A percentile compares a stretch with the other conserved stretches of the same genome.
phyloP scores from a whole-genome alignment of 2,113 vertebrate genomes.

The Cryptomyrus ogoouensis region DNA sequence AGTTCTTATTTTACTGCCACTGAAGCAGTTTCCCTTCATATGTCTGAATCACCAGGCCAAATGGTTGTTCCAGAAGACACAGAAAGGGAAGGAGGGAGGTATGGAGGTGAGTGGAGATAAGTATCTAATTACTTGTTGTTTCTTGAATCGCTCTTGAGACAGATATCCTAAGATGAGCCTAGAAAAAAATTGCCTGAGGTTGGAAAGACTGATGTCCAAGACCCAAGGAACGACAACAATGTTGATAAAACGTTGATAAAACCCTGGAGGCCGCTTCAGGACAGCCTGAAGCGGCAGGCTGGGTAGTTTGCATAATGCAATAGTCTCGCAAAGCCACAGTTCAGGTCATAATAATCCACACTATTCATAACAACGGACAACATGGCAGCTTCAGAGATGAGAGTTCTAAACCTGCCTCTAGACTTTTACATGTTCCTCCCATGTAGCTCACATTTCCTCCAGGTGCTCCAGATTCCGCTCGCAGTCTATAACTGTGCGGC shows the following conservation, averaged over 20 bases:
- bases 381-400: background rate
- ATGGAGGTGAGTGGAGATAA: background rate
- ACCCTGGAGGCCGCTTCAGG: no score
- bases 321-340: background rate
- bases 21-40: background rate
- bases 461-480: background rate
- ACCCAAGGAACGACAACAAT: background rate
- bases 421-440: background rate
- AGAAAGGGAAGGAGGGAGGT: background rate
- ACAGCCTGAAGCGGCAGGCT: background rate
- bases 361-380: background rate
- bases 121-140: background rate
- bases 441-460: background rate
- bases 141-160: background rate
- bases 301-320: background rate
- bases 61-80: background rate
- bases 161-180: background rate
- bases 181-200: background rate
- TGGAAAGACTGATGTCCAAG: background rate
- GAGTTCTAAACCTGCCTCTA: background rate
- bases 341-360: background rate
- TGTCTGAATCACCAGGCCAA: background rate
- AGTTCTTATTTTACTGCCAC: background rate
- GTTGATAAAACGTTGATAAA: background rate
- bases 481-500: background rate